phyloP scores from a whole-genome alignment of 1,140 invertebrate genomes.

The Leptinotarsa lineolata region DNA sequence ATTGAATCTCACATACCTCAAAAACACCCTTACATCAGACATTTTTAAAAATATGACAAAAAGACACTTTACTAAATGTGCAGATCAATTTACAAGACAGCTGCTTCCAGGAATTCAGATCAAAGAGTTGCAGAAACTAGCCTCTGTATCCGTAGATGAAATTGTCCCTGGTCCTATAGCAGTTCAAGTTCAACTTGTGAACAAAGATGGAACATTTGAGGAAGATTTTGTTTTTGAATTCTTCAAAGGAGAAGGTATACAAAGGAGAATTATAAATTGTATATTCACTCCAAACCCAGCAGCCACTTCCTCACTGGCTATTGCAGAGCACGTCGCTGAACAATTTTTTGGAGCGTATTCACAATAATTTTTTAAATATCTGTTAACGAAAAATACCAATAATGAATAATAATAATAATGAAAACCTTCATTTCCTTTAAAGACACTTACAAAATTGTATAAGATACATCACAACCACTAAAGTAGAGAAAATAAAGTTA shows the following conservation, averaged over 20 bases:
- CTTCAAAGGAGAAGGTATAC: conserved; percentile 28
- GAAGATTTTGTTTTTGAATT: conserved; percentile 40
- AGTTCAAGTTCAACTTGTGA: conserved; percentile 35
- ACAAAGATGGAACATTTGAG: conserved; percentile 35
- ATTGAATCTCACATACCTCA: conserved; percentile 32
- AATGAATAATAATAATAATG: no score
- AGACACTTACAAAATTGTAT: no score
- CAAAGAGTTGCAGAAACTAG: conserved; percentile 31
- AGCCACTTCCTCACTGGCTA: conserved; percentile 38
- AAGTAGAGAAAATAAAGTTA: no score
- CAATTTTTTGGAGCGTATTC: conserved; percentile 17
- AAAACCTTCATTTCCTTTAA: no score
- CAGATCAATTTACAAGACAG: conserved; percentile 23
- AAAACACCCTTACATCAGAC: conserved; percentile 23
- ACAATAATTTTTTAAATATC: not conserved
- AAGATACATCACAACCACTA: no score
- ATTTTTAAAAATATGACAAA: conserved; percentile 34
- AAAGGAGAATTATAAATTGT: conserved; percentile 34
- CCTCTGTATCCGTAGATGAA: conserved; percentile 31
- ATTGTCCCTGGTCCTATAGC: conserved; percentile 30
- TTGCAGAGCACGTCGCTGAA: conserved; percentile 33
- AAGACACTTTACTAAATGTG: conserved; percentile 33
- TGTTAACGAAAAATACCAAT: no score
- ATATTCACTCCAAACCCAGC: conserved; percentile 38
- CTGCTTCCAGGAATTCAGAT: conserved; percentile 25